Evolutionary conservation across 2,113 vertebrate species (phyloP).

Genomic region (Pipra filicauda): DNA sequence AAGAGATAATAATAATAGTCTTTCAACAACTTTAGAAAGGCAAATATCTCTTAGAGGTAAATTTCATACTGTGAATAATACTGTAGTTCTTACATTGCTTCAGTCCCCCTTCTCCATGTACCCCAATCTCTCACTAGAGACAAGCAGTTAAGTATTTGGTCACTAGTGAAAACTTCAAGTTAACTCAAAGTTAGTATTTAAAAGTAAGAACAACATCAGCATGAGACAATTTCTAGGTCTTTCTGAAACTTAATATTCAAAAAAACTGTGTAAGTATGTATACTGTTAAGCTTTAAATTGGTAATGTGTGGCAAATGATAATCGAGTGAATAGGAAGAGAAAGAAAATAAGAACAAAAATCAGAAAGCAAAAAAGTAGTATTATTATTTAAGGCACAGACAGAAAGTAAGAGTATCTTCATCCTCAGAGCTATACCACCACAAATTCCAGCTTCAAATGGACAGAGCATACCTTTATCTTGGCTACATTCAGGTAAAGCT

Average conservation of each 20-base stretch:
- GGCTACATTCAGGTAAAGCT: neutral
- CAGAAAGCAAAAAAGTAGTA: neutral
- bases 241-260: neutral
- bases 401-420: neutral
- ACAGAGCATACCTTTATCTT: neutral
- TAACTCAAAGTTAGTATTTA: neutral
- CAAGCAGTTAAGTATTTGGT: neutral
- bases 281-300: neutral
- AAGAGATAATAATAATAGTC: slow-evolving; percentile 29
- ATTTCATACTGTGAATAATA: neutral
- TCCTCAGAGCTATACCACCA: neutral
- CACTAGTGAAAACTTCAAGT: neutral
- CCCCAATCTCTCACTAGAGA: neutral
- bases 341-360: neutral
- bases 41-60: neutral
- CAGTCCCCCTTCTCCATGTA: neutral
- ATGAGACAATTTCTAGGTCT: neutral
- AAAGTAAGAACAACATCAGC: neutral
- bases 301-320: neutral
- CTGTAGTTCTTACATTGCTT: neutral
- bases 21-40: neutral
- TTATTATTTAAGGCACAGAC: neutral
- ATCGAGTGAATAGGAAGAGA: neutral
- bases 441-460: neutral
- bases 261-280: neutral